Conservation (phyloP, 2,797 vertebrate species). For the Mormyrus hasselquistii region DNA sequence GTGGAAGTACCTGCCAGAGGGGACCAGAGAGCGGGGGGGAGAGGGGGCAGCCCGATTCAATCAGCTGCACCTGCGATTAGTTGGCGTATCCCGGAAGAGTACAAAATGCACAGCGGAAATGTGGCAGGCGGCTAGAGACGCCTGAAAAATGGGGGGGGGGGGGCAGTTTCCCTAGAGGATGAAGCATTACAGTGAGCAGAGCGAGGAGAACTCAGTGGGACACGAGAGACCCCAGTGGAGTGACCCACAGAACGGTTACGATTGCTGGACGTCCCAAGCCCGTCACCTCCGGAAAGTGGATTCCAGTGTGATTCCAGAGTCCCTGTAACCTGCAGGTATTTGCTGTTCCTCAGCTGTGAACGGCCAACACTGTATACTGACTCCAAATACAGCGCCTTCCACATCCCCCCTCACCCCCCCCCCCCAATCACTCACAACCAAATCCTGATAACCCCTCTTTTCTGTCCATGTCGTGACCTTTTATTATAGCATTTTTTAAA, state of each 20-base stretch:
- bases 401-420: neutral
- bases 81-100: neutral
- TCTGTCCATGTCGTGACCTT: neutral
- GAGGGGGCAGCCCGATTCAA: neutral
- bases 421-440: neutral
- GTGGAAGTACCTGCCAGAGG: slow-evolving; percentile 85
- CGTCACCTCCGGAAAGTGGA: neutral
- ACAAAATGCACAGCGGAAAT: neutral
- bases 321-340: neutral
- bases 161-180: neutral
- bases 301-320: neutral
- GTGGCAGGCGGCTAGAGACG: neutral
- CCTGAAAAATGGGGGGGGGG: too few species aligned
- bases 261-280: neutral
- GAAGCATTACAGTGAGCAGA: neutral
- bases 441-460: neutral
- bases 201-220: too few species aligned
- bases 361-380: neutral
- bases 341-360: neutral
- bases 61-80: neutral
- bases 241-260: neutral
- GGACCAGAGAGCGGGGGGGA: neutral
- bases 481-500: neutral
- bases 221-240: neutral
- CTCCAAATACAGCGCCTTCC: neutral